Conservation (phyloP, 2,113 vertebrate genomes). For the Vulpes vulpes region DNA sequence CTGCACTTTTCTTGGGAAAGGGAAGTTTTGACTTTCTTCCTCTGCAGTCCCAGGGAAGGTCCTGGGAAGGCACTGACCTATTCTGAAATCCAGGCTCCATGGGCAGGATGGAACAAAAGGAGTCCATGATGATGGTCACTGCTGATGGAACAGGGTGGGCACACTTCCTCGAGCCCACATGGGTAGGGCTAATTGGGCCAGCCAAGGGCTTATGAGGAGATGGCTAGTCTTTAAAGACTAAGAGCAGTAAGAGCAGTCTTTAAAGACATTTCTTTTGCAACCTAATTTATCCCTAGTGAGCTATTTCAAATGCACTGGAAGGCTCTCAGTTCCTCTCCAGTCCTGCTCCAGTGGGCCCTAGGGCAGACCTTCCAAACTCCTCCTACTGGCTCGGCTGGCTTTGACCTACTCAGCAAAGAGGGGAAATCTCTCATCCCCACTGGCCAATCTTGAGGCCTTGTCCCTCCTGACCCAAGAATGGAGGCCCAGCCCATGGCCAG, state of each 20-base stretch:
- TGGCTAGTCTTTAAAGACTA: background rate
- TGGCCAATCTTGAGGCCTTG: background rate
- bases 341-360: background rate
- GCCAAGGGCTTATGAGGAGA: background rate
- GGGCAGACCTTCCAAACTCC: background rate
- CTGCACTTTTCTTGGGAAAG: background rate
- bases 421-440: background rate
- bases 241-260: background rate
- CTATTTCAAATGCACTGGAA: background rate
- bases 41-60: background rate
- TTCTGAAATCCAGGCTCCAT: background rate
- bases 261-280: background rate
- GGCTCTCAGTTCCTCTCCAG: background rate
- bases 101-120: background rate
- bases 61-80: constrained; percentile 61
- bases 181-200: background rate
- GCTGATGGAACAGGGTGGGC: background rate
- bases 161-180: background rate
- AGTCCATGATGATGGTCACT: background rate
- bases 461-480: background rate
- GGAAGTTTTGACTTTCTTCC: constrained; percentile 7
- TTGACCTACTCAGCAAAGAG: background rate
- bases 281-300: background rate
- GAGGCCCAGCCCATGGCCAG: background rate
- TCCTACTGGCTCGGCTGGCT: no score